Conservation (phyloP, 2,113 vertebrate genomes). For the Emberiza fucata region DNA sequence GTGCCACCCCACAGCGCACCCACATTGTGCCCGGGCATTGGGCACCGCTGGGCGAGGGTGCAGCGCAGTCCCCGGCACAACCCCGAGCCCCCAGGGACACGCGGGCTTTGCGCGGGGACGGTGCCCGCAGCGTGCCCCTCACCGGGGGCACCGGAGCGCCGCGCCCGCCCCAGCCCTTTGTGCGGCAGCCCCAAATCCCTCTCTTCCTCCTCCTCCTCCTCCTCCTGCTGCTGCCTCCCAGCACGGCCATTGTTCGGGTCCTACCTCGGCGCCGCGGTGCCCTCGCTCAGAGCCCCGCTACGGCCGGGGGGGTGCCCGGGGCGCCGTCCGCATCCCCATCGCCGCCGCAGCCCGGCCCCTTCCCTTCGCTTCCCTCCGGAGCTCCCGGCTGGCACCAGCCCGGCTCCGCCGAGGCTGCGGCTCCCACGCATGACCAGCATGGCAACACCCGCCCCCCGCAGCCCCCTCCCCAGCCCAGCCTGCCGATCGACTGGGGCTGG, state of each 20-base stretch:
- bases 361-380: neutral
- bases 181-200: neutral
- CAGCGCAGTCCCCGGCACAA: too few species aligned
- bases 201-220: neutral
- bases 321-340: neutral
- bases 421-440: slow-evolving; percentile 31
- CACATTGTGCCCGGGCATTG: fast-evolving
- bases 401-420: neutral
- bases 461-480: neutral
- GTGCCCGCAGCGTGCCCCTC: neutral
- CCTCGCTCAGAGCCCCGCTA: neutral
- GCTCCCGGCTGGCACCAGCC: neutral
- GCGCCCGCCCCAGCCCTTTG: neutral
- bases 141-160: neutral
- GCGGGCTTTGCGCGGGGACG: fast-evolving
- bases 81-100: neutral
- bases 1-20: neutral
- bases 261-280: neutral
- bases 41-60: neutral
- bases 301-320: neutral
- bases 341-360: neutral
- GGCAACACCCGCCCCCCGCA: neutral
- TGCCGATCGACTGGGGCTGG: neutral
- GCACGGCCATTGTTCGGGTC: neutral
- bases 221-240: neutral